Conservation (phyloP, 2,888 invertebrate genomes). For the Ichneumoninae sp. region DNA sequence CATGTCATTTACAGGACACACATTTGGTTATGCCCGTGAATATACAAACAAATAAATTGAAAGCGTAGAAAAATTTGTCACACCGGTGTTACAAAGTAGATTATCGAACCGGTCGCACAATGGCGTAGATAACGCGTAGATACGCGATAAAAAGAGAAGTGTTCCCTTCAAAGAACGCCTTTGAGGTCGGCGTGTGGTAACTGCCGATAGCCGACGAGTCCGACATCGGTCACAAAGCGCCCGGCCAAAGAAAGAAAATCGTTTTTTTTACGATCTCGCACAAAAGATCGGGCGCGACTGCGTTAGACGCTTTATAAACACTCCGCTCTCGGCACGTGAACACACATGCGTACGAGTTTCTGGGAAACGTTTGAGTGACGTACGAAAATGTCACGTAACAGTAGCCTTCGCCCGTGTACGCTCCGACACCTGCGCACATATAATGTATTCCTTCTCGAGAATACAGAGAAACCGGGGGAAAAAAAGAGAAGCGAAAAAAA, state of each 20-base stretch:
- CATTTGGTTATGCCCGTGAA: too few relatives aligned
- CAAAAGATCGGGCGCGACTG: slow-evolving; percentile 38
- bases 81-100: neutral
- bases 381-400: slow-evolving; percentile 59
- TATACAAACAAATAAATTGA: too few relatives aligned
- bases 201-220: neutral
- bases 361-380: slow-evolving; percentile 50
- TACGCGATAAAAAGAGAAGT: neutral
- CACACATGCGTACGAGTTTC: slow-evolving; percentile 42
- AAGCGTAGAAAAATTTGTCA: too few relatives aligned
- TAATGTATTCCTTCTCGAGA: slow-evolving; percentile 31
- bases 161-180: neutral
- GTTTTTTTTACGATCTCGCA: slow-evolving; percentile 19
- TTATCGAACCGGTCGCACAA: neutral
- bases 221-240: slow-evolving; percentile 6
- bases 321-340: slow-evolving; percentile 10
- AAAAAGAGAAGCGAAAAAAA: slow-evolving; percentile 7
- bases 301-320: neutral
- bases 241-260: slow-evolving; percentile 34
- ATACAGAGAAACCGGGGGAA: slow-evolving; percentile 32
- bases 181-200: neutral
- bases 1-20: too few relatives aligned
- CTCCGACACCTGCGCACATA: slow-evolving; percentile 12
- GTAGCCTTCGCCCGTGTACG: neutral
- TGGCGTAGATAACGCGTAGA: slow-evolving; percentile 4